Evolutionary conservation across 2,888 invertebrate genomes (phyloP), one percentile per base, ranked within the genome.

Genomic region (Pinctada fucata): DNA sequence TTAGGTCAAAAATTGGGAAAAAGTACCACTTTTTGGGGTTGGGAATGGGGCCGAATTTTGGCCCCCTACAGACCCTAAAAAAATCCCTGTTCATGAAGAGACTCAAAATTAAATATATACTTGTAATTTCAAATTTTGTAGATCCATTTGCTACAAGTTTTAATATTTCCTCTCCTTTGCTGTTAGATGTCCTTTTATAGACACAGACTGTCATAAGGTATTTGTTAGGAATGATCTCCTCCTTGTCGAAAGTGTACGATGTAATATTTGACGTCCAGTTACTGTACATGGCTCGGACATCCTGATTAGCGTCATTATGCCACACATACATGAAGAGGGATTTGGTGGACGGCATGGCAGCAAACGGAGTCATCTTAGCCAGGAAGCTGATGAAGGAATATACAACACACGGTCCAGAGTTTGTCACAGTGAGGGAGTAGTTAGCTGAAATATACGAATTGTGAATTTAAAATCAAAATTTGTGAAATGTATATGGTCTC

Each of bases 321-420:
- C 86, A 86, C 66, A 70, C n/a, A 58, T 82, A 86, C 5, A 63
- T 69, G 58, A 83, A 86, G 2, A 69, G 63, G 6, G 76, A 79
- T 4, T 75, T 65, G 31, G 80, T 67, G 6, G 58, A 66, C 3
- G 67, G 51, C 3, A 72, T 51, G 2, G 74, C 66, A 2, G 65
- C 52, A 52, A 71, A 52, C 48, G 79, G 66, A 45, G 64, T 72
- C 50, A 86, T 72, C 13, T 73, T 66, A 2, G 84, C 86, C 3
- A 58, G 45, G 66, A 84, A 86, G 3, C 58, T 68, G 13, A 86
- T 69, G 16, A 69, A 64, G 13, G 85, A 84, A 65, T 83, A 84
- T 10, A 86, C 75, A 2, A 83, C 83, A 47, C 81, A 82, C 31
- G 83, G 82, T 2, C 83, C 81, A 13, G 79, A 68, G 72, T 72